Evolutionary conservation across 2,113 vertebrate genomes (phyloP).

Genomic region (Girardinichthys multiradiatus): DNA sequence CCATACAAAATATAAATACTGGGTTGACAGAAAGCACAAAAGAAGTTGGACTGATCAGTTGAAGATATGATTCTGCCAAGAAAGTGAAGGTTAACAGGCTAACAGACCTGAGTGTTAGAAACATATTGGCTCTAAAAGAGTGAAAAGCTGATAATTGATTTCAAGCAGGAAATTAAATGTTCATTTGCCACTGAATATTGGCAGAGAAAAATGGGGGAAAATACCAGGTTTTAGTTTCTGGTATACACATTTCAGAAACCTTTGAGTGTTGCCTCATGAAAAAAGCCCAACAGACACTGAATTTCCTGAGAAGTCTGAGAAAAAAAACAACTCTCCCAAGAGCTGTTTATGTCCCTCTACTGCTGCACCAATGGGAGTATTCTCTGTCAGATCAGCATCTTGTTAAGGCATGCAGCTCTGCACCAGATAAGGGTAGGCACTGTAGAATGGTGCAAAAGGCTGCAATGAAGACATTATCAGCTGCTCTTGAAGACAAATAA

Average conservation of each 20-base stretch:
- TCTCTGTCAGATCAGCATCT: background rate
- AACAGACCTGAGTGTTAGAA: background rate
- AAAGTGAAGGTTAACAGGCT: background rate
- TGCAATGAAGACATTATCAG: slow-evolving; percentile 1
- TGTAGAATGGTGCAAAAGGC: slow-evolving; percentile 1
- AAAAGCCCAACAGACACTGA: background rate
- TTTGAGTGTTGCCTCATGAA: background rate
- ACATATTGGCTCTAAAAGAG: background rate
- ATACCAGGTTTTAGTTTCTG: background rate
- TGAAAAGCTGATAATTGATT: background rate
- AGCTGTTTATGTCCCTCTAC: background rate
- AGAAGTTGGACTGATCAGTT: background rate
- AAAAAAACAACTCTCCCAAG: background rate
- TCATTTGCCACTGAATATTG: background rate
- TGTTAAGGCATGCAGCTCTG: background rate
- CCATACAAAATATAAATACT: background rate
- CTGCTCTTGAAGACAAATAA: background rate
- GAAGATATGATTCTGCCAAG: background rate
- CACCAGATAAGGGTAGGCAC: slow-evolving; percentile 4
- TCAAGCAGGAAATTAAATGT: background rate
- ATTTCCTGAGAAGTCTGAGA: background rate
- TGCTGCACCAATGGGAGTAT: background rate
- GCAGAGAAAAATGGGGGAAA: background rate
- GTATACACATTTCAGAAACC: background rate
- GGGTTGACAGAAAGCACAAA: background rate